Percentiles rank a stretch among this genome's conserved stretches.
Conservation (phyloP, 1,140 invertebrate species). For the Megalopta genalis region DNA sequence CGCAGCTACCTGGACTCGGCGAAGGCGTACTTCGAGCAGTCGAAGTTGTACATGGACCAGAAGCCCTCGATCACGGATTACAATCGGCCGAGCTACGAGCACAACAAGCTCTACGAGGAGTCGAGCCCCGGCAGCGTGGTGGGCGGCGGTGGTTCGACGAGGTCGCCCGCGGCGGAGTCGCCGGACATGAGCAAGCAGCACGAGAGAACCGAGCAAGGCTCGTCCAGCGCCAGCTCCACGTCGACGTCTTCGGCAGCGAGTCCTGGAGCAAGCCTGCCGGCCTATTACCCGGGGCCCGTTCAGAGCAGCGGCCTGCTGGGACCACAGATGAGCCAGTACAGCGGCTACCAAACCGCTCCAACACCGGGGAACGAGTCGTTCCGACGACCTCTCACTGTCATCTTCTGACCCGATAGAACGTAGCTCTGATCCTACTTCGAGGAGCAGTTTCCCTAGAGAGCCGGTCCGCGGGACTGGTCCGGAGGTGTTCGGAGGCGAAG, state of each 20-base stretch:
- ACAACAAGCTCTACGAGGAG: conserved; percentile 83
- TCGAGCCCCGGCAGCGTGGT: conserved; percentile 82
- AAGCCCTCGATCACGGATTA: conserved; percentile 79
- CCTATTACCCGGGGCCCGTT: conserved; percentile 83
- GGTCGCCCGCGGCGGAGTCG: conserved; percentile 83
- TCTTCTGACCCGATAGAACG: conserved; percentile 90
- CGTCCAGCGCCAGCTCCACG: conserved; percentile 79
- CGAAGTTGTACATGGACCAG: conserved; percentile 89
- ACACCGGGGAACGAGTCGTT: conserved; percentile 84
- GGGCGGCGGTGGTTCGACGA: conserved; percentile 71
- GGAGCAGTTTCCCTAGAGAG: conserved; percentile 54
- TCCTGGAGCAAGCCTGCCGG: conserved; percentile 80
- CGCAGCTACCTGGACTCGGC: conserved; percentile 84
- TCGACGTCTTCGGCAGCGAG: conserved; percentile 84
- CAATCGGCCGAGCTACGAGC: conserved; percentile 80
- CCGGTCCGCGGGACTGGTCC: not conserved
- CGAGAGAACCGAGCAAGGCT: conserved; percentile 81
- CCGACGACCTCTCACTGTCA: conserved; percentile 89
- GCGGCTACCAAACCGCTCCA: conserved; percentile 81
- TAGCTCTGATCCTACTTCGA: conserved; percentile 73
- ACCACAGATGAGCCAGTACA: conserved; percentile 84
- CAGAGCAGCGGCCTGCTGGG: conserved; percentile 78
- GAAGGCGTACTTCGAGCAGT: conserved; percentile 88
- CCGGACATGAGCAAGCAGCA: conserved; percentile 81
- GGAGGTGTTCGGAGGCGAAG: not conserved